Evolutionary conservation across 2,888 invertebrate species (phyloP).

Genomic region (Hecatera dysodea): DNA sequence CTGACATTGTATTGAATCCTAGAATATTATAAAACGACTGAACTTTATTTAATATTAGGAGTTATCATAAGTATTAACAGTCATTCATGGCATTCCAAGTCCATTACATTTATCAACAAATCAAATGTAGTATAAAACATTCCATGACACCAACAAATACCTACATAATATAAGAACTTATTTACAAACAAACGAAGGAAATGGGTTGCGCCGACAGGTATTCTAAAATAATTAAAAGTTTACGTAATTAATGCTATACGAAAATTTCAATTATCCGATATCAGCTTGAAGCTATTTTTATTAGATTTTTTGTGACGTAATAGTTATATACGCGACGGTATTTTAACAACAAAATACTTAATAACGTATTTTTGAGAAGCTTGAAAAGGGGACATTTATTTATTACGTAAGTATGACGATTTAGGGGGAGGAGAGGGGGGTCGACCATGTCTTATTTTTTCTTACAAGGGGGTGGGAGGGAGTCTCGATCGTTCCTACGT

Average conservation of each 20-base stretch:
- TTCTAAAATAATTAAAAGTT: conserved; percentile 45
- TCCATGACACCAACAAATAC: conserved; percentile 29
- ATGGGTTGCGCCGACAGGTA: conserved; percentile 60
- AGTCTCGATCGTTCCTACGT: too few relatives aligned
- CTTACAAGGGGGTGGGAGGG: too few relatives aligned
- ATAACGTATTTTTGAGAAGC: not conserved
- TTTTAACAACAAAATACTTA: not conserved
- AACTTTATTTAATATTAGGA: not conserved
- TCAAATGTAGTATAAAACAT: conserved; percentile 34
- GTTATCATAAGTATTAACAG: not conserved
- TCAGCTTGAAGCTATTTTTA: conserved; percentile 5
- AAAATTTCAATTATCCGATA: conserved; percentile 37
- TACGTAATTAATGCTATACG: conserved; percentile 38
- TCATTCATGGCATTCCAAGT: conserved; percentile 19
- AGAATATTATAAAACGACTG: too few relatives aligned
- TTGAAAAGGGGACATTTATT: too few relatives aligned
- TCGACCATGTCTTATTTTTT: too few relatives aligned
- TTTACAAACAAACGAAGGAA: conserved; percentile 66
- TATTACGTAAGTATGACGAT: too few relatives aligned
- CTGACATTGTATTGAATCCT: too few relatives aligned
- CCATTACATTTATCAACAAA: conserved; percentile 39
- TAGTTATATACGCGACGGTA: not conserved
- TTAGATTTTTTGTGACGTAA: conserved; percentile 4
- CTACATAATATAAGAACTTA: conserved; percentile 37
- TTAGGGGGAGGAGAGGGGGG: too few relatives aligned